Conservation (phyloP, 2,888 invertebrate species). For the Plemyria rubiginata region DNA sequence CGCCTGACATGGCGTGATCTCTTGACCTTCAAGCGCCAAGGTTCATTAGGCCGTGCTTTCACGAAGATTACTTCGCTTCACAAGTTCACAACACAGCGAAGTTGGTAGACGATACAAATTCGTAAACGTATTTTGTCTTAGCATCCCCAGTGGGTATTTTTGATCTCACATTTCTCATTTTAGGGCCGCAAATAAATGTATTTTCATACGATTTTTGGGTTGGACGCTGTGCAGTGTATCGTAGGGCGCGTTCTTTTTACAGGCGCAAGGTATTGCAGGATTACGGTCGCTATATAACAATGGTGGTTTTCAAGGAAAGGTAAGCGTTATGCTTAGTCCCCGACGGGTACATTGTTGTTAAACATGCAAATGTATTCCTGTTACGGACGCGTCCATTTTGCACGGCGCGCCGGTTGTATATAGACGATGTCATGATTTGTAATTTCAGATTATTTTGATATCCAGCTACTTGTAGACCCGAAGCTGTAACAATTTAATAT, state of each 20-base stretch:
- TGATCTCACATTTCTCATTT: neutral
- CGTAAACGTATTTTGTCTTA: slow-evolving; percentile 29
- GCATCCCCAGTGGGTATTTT: slow-evolving; percentile 13
- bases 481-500: too few species aligned
- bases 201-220: too few species aligned
- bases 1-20: slow-evolving; percentile 7
- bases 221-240: too few species aligned
- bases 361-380: slow-evolving; percentile 53
- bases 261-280: neutral
- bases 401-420: neutral
- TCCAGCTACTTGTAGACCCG: neutral
- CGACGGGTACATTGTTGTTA: slow-evolving; percentile 14
- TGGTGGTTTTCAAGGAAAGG: neutral
- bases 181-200: neutral
- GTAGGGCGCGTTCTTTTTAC: neutral
- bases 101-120: slow-evolving; percentile 35
- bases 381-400: slow-evolving; percentile 35
- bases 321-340: slow-evolving; percentile 25
- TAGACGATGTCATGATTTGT: slow-evolving; percentile 15
- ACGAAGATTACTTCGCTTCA: slow-evolving; percentile 20
- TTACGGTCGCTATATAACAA: neutral
- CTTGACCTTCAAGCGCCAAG: slow-evolving; percentile 16
- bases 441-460: slow-evolving; percentile 1
- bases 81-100: slow-evolving; percentile 8
- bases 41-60: slow-evolving; percentile 21